A percentile compares a stretch with the other conserved stretches of the same genome.
Evolutionary conservation across 2,888 invertebrate genomes (phyloP).

Genomic region (Acleris emargana): DNA sequence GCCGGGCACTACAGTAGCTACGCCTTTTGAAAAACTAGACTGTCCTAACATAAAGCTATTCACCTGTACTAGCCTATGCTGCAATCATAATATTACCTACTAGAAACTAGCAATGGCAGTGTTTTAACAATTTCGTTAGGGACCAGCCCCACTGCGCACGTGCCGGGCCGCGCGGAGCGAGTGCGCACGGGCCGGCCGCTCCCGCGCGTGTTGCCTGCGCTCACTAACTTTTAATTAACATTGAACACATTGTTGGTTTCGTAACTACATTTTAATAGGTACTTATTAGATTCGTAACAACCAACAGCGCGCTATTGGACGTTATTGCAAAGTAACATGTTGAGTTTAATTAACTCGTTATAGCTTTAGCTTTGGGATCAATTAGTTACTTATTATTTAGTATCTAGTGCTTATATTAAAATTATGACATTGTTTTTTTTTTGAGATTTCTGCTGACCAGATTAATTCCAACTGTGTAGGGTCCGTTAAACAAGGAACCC

Average conservation of each 20-base stretch:
- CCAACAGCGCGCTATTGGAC: conserved; percentile 13
- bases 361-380: conserved; percentile 1
- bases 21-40: no score
- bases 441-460: no score
- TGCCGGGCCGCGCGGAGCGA: conserved; percentile 6
- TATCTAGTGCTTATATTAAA: neutral
- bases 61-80: no score
- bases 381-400: neutral
- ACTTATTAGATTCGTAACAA: conserved; percentile 26
- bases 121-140: no score
- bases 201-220: conserved; percentile 31
- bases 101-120: no score
- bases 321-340: conserved; percentile 18
- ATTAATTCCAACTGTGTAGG: no score
- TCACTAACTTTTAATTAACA: conserved; percentile 34
- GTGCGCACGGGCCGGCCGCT: conserved; percentile 28
- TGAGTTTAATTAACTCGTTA: conserved; percentile 21
- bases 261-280: conserved; percentile 27
- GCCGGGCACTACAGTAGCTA: no score
- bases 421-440: no score
- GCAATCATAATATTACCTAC: no score
- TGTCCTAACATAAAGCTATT: no score
- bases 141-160: neutral
- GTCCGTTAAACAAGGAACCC: no score
- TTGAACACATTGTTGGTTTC: conserved; percentile 28